Base-by-base conservation (phyloP, 2,888 invertebrate genomes). In the Hermodice carunculata region DNA sequence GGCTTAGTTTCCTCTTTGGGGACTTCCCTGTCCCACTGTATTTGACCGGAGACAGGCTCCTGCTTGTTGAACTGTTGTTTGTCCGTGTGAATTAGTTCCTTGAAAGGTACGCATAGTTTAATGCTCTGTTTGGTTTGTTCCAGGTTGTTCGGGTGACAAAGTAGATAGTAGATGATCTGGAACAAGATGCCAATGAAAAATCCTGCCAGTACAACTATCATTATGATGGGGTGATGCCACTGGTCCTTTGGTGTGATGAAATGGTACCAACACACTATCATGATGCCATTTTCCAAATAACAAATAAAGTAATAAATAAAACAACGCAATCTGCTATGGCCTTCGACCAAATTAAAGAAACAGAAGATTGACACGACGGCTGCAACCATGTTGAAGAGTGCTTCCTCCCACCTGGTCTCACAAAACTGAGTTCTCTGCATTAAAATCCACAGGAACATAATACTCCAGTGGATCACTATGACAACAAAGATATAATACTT, bases 371-470 rank as follows among this genome's bases (percentile, higher is more conserved):
- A 84, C 26, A 87, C 79, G 24, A 80, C 71, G 3, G 82, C 86
- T 32, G 85, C 75, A 1, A 86, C 79, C 3, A 82, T 44, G 32
- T 90, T 90, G 76, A 91, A 91, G 46, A 90, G 83, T 19, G 91
- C 85, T 81, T 91, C 91, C 81, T 91, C 91, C 75, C 79, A 80
- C 86, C 87, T 86, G 87, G 89, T 82, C 3, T 44, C 14, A 89
- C 89, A 87, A 91, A 93, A 88, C 91, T 93, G 73, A 89, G 90
- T 74, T 90, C 91, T 68, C 89, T 89, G 82, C 75, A 91, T 82
- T 57, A 92, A 90, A 14, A 95, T 88, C 90, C 94, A 92, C 0
- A 90, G 81, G 0, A 92, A 90, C 92, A 94, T 94, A 24, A 90
- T 77, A 11, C 92, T 73, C 88, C 94, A 93, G 87, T 95, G 95